These are phyloP conservation scores for Harmothoe impar DNA, from an alignment of 2,888 invertebrate genomes.

Conservation along the genomic window DNA sequence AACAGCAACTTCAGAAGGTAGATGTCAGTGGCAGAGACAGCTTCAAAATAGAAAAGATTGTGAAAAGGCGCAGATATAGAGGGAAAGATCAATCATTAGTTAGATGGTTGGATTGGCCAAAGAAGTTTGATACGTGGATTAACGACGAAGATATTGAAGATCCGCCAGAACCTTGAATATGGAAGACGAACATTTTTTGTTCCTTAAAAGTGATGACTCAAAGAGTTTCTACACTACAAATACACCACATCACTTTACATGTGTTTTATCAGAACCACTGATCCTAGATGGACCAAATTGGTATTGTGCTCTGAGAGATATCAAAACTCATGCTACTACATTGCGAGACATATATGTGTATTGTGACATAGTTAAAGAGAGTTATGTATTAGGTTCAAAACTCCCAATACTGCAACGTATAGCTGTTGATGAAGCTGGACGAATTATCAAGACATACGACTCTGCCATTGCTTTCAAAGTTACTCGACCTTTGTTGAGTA, in stretches of 20 bases:
- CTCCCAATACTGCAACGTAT: background rate
- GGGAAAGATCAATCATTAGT: background rate
- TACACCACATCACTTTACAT: background rate
- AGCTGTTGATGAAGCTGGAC: too few relatives aligned
- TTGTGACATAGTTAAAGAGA: background rate
- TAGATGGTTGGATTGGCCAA: background rate
- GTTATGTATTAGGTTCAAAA: background rate
- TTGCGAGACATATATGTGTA: background rate
- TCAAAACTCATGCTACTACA: background rate
- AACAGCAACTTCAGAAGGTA: conserved; percentile 30
- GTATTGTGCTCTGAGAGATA: background rate
- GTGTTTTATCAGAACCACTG: background rate
- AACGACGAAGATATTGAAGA: too few relatives aligned
- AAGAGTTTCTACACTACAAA: background rate
- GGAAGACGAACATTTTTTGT: background rate
- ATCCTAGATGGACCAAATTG: background rate
- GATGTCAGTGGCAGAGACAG: too few relatives aligned
- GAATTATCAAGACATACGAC: too few relatives aligned
- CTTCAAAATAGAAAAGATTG: conserved; percentile 25
- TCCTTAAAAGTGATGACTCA: background rate
- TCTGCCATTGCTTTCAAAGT: too few relatives aligned
- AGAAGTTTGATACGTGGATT: conserved; percentile 13
- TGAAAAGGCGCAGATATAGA: background rate
- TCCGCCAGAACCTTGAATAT: too few relatives aligned
- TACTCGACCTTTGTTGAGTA: too few relatives aligned